These are phyloP conservation scores for Caerostris darwini DNA, from an alignment of 1,140 invertebrate species.

Conservation along the genomic window DNA sequence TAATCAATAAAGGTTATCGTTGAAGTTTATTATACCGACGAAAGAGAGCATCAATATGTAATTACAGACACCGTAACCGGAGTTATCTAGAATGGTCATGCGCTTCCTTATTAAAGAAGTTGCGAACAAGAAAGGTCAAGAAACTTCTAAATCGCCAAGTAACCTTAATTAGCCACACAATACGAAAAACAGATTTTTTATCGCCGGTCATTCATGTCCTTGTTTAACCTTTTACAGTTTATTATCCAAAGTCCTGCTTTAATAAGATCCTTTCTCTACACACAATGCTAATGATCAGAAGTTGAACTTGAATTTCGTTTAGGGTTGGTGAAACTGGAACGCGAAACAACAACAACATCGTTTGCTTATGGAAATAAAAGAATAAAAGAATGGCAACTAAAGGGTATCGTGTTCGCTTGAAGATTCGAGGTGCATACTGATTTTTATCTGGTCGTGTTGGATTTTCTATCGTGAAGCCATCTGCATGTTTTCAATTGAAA, in stretches of 20 bases:
- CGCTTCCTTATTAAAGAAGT: background rate
- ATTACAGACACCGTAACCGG: background rate
- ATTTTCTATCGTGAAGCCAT: slow-evolving; percentile 22
- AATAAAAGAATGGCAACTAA: background rate
- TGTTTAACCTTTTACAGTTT: slow-evolving; percentile 3
- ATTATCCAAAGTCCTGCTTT: background rate
- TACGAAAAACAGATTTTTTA: background rate
- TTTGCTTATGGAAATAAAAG: background rate
- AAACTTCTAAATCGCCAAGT: slow-evolving; percentile 30
- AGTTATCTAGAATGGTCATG: background rate
- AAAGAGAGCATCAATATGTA: background rate
- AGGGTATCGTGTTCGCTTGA: background rate
- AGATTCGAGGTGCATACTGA: slow-evolving; percentile 2
- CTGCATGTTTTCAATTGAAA: slow-evolving; percentile 14
- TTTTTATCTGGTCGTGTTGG: slow-evolving; percentile 31
- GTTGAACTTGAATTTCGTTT: slow-evolving; percentile 5
- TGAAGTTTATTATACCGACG: background rate
- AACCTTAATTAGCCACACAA: slow-evolving; percentile 24
- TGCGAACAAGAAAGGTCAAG: slow-evolving; percentile 18
- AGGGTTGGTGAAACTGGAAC: slow-evolving; percentile 1
- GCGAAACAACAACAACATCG: background rate
- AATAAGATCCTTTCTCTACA: background rate
- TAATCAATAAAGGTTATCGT: background rate
- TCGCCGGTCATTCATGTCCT: background rate
- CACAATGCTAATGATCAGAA: slow-evolving; percentile 25